phyloP scores from a whole-genome alignment of 2,888 invertebrate genomes.

The Brachynemurus nebulosus region DNA sequence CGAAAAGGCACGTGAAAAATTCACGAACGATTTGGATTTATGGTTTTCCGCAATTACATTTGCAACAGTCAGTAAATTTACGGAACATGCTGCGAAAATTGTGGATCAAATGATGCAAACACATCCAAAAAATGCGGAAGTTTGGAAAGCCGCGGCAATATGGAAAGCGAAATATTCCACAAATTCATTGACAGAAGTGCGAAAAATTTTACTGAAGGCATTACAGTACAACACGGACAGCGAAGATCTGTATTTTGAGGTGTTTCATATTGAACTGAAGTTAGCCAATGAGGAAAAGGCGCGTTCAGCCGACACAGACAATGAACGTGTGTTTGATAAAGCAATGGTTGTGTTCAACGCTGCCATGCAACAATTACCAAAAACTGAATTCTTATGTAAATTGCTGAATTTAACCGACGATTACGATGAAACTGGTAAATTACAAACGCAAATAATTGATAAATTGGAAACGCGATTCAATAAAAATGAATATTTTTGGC shows the following conservation, averaged over 20 bases:
- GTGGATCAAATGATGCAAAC: neutral
- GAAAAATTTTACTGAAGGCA: neutral
- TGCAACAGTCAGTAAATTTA: neutral
- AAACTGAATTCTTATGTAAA: neutral
- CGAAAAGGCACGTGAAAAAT: neutral
- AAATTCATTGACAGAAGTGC: neutral
- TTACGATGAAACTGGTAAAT: neutral
- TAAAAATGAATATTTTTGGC: neutral
- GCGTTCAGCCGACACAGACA: neutral
- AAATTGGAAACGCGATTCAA: neutral
- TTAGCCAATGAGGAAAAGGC: too few species aligned
- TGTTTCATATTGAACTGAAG: neutral
- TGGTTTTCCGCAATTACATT: neutral
- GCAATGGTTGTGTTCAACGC: neutral
- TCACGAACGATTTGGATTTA: neutral
- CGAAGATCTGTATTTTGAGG: neutral
- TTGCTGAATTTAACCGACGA: neutral
- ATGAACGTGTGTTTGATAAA: neutral
- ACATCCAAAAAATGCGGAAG: slow-evolving; percentile 2
- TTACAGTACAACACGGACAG: neutral
- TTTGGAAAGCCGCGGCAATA: neutral
- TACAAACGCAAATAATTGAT: neutral
- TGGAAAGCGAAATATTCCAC: neutral
- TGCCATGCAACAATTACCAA: neutral
- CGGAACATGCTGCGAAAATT: neutral